phyloP scores from a whole-genome alignment of 2,113 vertebrate genomes.

The Labeo rohita region DNA sequence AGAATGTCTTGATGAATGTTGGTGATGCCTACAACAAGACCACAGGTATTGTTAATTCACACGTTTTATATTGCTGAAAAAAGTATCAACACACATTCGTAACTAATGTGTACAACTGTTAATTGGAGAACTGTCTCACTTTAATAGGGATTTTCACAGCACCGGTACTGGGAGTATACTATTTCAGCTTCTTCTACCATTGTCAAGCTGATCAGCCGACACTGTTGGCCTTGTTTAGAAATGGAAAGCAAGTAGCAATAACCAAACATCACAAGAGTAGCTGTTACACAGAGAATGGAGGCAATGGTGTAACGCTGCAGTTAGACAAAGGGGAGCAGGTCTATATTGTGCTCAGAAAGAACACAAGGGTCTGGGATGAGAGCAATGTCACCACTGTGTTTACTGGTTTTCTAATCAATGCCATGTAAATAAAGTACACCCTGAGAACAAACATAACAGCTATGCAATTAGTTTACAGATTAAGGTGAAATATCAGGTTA shows the following conservation, averaged over 20 bases:
- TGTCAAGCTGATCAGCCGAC: not conserved
- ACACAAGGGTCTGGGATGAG: not conserved
- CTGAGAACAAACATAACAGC: too few relatives aligned
- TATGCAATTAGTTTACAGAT: not conserved
- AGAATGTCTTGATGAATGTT: not conserved
- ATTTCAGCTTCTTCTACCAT: constrained; percentile 24
- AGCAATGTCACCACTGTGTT: not conserved
- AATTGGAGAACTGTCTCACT: not conserved
- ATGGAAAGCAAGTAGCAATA: not conserved
- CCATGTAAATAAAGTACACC: not conserved
- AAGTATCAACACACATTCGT: not conserved
- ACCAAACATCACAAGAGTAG: not conserved
- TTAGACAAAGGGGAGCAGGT: not conserved
- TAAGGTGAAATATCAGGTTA: not conserved
- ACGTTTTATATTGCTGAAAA: not conserved
- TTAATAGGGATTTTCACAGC: constrained; percentile 9
- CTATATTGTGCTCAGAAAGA: not conserved
- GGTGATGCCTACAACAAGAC: not conserved
- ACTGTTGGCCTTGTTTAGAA: not conserved
- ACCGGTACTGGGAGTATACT: constrained; percentile 5
- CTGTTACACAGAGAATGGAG: not conserved
- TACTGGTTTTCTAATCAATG: not conserved
- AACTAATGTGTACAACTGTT: too few relatives aligned
- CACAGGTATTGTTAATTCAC: not conserved
- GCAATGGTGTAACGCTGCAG: not conserved